Evolutionary conservation across 2,888 invertebrate species (phyloP), one percentile per base, ranked within the genome.

Genomic region (Petrolisthes cinctipes): DNA sequence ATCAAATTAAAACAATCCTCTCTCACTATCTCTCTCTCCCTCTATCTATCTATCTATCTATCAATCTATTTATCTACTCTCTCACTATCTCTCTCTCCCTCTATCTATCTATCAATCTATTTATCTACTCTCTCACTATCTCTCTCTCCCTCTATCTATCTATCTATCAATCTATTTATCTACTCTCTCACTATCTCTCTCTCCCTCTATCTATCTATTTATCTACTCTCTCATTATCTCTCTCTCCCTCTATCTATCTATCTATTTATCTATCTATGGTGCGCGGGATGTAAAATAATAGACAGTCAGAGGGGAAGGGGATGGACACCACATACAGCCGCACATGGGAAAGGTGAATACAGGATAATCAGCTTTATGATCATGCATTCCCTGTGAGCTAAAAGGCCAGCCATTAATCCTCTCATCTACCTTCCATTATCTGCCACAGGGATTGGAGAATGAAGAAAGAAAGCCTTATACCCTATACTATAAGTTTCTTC

Each of bases 61-160:
- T n/a, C n/a, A n/a, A n/a, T n/a, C n/a, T n/a, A n/a, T n/a, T n/a
- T n/a, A n/a, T n/a, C n/a, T n/a, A n/a, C 73, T 73, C 73, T 73
- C 73, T 73, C 73, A 14, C 73, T 73, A 7, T 73, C 73, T 73
- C 73, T 73, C 73, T 73, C 73, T 73, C 73, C n/a, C 76, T 76
- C 76, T 6, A 61, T 6, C 6, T 6, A 61, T 9, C 7, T 61
- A 61, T 61, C 14, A 14, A 61, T 9, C 14, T 61, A 14, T 61
- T 61, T 61, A 61, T 6, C 6, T 61, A 61, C 6, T 9, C 73
- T 73, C 73, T 14, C 73, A n/a, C 7, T n/a, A 14, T n/a, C 73
- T 14, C 73, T 14, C 73, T 14, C 73, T 14, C 73, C 20, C 73
- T 7, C 76, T 37, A 20, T 37, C 23, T 76, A 6, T 37, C 37